Evolutionary conservation across 2,113 vertebrate species (phyloP).

Genomic region (Phainopepla nitens): DNA sequence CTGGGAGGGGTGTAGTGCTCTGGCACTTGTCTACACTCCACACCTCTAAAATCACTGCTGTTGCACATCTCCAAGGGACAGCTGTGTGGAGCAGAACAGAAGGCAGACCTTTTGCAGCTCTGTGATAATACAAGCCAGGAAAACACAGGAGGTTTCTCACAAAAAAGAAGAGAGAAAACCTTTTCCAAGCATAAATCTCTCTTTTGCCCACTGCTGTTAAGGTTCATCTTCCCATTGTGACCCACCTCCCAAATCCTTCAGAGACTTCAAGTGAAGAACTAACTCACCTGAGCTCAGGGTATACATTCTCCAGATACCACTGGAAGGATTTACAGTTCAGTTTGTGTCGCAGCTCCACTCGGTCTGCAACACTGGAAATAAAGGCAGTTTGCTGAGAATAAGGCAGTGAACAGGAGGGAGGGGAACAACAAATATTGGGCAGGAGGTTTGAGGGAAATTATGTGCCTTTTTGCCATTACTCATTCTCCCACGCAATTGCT

Average conservation of each 20-base stretch:
- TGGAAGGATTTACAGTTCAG: constrained; percentile 96
- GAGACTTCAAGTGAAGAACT: not conserved
- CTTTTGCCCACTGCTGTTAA: not conserved
- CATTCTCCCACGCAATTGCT: not conserved
- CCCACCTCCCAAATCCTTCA: not conserved
- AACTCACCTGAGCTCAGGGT: constrained; percentile 94
- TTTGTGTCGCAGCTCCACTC: constrained; percentile 85
- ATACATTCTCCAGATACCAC: constrained; percentile 97
- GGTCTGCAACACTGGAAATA: constrained; percentile 82
- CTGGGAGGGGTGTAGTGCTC: not conserved
- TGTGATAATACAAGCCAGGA: not conserved
- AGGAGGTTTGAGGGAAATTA: not conserved
- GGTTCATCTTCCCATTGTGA: not conserved
- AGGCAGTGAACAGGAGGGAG: not conserved
- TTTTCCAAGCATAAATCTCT: not conserved
- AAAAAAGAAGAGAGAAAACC: not conserved
- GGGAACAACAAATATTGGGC: not conserved
- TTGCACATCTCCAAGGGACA: not conserved
- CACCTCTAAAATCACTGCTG: not conserved
- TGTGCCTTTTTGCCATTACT: not conserved
- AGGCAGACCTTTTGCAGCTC: not conserved
- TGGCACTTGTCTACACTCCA: not conserved
- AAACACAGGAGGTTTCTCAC: not conserved
- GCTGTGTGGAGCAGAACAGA: not conserved
- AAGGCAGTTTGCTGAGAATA: not conserved